Evolutionary conservation across 2,113 vertebrate genomes (phyloP), one percentile per base, ranked within the genome.

Genomic region (Cyanistes caeruleus): DNA sequence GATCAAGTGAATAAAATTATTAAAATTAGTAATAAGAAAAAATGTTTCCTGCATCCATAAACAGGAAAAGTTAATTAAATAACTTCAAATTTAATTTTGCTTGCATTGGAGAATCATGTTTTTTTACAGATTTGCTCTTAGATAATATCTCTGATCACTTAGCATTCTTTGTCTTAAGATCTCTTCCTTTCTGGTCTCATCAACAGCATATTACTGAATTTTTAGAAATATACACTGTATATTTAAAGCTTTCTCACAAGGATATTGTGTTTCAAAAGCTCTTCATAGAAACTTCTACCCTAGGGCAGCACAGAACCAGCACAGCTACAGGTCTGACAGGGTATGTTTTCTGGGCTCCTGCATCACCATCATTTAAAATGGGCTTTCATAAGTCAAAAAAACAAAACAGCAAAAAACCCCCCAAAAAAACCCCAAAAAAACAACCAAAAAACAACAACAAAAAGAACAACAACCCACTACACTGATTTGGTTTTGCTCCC

Each of bases 381-480:
- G n/a, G 9, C 2, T 70, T 92, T 62, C 49, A 87, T 24, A 25
- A 53, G 5, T 30, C 0, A 23, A 79, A 53, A 31, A 22, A 39
- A 48, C 8, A n/a, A n/a, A 15, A 10, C 33, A 10, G 5, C 8
- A 33, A 33, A 37, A 35, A 0, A n/a, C n/a, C n/a, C n/a, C n/a
- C n/a, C n/a, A n/a, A n/a, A n/a, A n/a, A n/a, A n/a, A n/a, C n/a
- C n/a, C n/a, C n/a, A n/a, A n/a, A n/a, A n/a, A n/a, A n/a, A n/a
- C n/a, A n/a, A n/a, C n/a, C n/a, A n/a, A n/a, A n/a, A 22, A 39
- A 48, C 8, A 15, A 10, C 33, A 10, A 7, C 8, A 33, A 33
- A 37, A 35, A 0, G 15, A 49, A 27, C 5, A n/a, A 16, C 8
- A 3, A 2, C 4, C 28, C 33, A 52, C 31, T 60, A 18, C 8